Evolutionary conservation across 1,140 invertebrate genomes (phyloP), one percentile per base, ranked within the genome.

Genomic region (Pollicipes pollicipes): DNA sequence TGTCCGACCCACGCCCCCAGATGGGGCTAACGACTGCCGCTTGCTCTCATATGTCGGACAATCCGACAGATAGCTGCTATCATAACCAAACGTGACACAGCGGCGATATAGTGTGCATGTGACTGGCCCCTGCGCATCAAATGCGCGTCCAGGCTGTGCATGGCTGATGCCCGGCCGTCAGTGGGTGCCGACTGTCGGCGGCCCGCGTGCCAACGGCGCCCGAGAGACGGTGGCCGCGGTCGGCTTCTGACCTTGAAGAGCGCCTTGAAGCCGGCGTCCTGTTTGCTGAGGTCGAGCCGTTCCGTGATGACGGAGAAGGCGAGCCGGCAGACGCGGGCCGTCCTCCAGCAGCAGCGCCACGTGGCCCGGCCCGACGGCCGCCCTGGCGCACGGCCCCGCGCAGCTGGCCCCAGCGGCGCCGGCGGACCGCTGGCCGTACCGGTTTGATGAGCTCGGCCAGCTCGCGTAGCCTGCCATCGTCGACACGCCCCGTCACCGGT

Each of bases 261-360:
- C n/a, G n/a, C 17, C 27, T 66, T 66, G 64, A 66, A 27, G 64
- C 64, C 28, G 27, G n/a, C 13, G 10, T 27, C n/a, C 64, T 66
- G 64, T 84, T 92, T 92, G 73, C 88, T 91, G 71, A 94, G 83
- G 81, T 95, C 91, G 74, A 96, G 81, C 79, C 91, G 83, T 75
- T 95, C 91, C 4, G 90, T 88, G 74, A 95, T 88, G 73, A 98
- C 88, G 77, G 90, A 92, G 81, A 93, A 97, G 68, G 91, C 87
- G 68, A 96, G 85, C 71, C 95, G 85, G 78, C 92, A 95, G 68
- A 97, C 87, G 76, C 90, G 85, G n/a, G 58, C 94, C 93, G 85
- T 97, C 94, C 81, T 97, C 93, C 66, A 95, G 84, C 29, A 98
- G 82, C 73, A 97, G 84, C 70, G 93, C 95, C 77, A 97, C 89